Evolutionary conservation across 30 jellyfish, hydroid and myxozoan species (phyloP), one percentile per base, ranked within the genome.

Genomic region (Pelagia noctiluca): DNA sequence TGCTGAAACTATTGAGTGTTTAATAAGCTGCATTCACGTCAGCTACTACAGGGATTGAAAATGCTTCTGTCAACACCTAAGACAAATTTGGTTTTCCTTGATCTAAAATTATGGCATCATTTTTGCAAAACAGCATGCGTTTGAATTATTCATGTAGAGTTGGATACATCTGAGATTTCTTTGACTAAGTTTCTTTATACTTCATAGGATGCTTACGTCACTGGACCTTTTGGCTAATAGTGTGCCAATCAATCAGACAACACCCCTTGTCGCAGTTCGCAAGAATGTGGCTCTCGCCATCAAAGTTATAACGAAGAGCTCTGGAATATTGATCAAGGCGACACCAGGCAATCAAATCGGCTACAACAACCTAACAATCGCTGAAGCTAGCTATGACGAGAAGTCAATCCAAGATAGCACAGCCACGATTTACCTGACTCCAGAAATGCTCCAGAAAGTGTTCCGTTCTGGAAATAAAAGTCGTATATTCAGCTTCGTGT

Each of bases 401-500:
- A 28, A 50, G 63, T 18, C 5, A 1, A 18, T 50, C 3, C n/a
- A 30, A 7, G 49, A 22, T 12, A 25, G 23, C 18, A 5, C 92
- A 2, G 96, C 96, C 25, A 46, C 71, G 62, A 86, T 86, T 35
- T 19, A n/a, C 25, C 35, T 86, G 32, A 26, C 96, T 30, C 57
- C 28, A 24, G 76, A 82, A 19, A 50, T 86, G 80, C 3, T 86
- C 12, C 88, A 36, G 3, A 65, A 36, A 36, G 96, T 82, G 29
- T 13, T 66, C 29, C 35, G 50, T 0, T 48, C 66, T 12, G 71
- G 75, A 26, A 23, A 52, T 52, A 1, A 25, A 29, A 75, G 25
- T 62, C 96, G 96, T 0, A 36, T 86, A 8, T 66, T 63, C 74
- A 86, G 88, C 34, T 86, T 86, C 31, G 79, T 76, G 64, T 86